phyloP scores from a whole-genome alignment of 2,113 vertebrate species.

The Vidua chalybeata region DNA sequence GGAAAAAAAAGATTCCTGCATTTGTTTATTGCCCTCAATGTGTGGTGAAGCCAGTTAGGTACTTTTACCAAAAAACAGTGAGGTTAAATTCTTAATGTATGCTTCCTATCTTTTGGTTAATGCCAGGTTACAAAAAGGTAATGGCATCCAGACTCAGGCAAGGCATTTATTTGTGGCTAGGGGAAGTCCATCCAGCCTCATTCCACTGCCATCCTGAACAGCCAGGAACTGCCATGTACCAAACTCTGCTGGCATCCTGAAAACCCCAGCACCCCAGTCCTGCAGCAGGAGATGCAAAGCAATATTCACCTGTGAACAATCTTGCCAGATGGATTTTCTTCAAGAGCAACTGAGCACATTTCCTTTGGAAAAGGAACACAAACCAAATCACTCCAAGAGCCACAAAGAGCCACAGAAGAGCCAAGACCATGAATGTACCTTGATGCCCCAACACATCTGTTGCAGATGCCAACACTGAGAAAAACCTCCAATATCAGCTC shows the following conservation, averaged over 20 bases:
- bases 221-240: neutral
- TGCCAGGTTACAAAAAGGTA: neutral
- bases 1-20: neutral
- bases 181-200: neutral
- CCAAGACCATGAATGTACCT: neutral
- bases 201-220: neutral
- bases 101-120: neutral
- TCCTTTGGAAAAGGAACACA: neutral
- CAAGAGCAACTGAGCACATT: neutral
- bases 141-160: neutral
- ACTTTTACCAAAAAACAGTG: neutral
- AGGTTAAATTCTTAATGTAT: neutral
- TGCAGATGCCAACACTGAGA: neutral
- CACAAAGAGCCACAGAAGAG: neutral
- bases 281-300: neutral
- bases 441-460: neutral
- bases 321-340: neutral
- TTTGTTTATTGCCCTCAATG: neutral
- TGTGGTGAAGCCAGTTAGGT: neutral
- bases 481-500: neutral
- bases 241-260: neutral
- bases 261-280: neutral
- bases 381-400: neutral
- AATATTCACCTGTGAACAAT: neutral
- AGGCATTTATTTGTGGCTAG: neutral